Evolutionary conservation across 2,113 vertebrate species (phyloP), one percentile per base, ranked within the genome.

Genomic region (Dipodomys spectabilis): DNA sequence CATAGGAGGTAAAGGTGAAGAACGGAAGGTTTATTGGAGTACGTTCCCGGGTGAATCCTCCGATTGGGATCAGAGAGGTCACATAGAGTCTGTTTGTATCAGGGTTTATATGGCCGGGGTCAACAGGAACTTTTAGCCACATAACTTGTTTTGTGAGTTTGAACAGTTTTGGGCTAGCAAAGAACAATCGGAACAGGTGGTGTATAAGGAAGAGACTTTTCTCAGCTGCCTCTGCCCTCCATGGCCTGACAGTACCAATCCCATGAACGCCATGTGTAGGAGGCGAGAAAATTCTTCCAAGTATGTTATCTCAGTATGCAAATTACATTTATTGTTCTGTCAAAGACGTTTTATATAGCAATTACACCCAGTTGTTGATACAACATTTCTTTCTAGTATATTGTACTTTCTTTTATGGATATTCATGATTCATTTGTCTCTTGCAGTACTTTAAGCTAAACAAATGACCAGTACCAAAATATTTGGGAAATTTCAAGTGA

Each of bases 401-500:
- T 25, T 28, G 5, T 35, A 25, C 19, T 68, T 80, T 82, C 57
- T 74, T 62, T 10, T 25, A 64, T 39, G 22, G 13, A 13, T 5
- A 86, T 39, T 3, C 23, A 72, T 7, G 45, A 16, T 45, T 78
- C 88, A 5, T 39, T 88, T 93, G 13, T 23, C 27, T 85, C 13
- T 82, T 4, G 10, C 7, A 27, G 22, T 16, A 7, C 22, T 91
- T 88, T 62, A 62, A n/a, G 35, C 79, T 71, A 16, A 92, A 81
- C 35, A 28, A 78, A 35, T 81, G 78, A 87, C 6, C 20, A 78
- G 27, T 49, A 22, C 69, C 45, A 90, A 79, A 60, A 32, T 68
- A 49, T 65, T 65, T 57, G 64, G 32, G n/a, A 87, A 45, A 85
- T 82, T 90, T 71, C 44, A 86, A 74, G 67, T 27, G 44, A 87